Conservation (phyloP, 35 echinoderm and acorn worm genomes). For the Lytechinus pictus region DNA sequence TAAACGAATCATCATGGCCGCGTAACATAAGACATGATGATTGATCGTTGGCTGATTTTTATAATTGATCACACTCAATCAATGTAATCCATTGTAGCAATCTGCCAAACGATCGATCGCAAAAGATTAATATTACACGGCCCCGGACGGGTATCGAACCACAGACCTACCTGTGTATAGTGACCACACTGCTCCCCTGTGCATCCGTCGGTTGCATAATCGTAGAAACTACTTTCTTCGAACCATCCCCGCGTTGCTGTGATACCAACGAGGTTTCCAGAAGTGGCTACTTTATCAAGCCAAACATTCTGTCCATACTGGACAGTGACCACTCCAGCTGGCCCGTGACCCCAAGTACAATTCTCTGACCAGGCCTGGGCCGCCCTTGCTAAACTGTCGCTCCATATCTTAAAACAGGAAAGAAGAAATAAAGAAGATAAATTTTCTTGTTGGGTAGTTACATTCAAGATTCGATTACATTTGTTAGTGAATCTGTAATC, state of each 20-base stretch:
- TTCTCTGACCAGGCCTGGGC: slow-evolving; percentile 45
- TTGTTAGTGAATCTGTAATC: too few species aligned
- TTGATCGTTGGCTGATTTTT: too few species aligned
- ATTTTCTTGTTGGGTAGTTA: too few species aligned
- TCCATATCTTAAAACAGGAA: slow-evolving; percentile 12
- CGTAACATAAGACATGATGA: too few species aligned
- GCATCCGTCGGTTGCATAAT: slow-evolving; percentile 32
- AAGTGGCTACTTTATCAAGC: background rate
- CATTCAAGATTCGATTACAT: background rate
- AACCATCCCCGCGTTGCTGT: background rate
- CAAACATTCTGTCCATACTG: slow-evolving; percentile 40
- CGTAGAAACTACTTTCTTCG: slow-evolving; percentile 27
- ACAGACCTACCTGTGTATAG: slow-evolving; percentile 26
- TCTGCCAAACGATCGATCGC: too few species aligned
- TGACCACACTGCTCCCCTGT: slow-evolving; percentile 6
- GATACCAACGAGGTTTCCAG: background rate
- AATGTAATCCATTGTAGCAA: too few species aligned
- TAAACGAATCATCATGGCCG: too few species aligned
- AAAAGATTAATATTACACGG: background rate
- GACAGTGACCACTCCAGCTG: background rate
- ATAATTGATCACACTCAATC: too few species aligned
- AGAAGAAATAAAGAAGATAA: background rate
- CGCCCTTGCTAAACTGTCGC: background rate
- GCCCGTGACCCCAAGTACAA: slow-evolving; percentile 42
- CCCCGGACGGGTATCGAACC: background rate